Evolutionary conservation across 2,888 invertebrate genomes (phyloP).

Genomic region (Phymatocera aterrima): DNA sequence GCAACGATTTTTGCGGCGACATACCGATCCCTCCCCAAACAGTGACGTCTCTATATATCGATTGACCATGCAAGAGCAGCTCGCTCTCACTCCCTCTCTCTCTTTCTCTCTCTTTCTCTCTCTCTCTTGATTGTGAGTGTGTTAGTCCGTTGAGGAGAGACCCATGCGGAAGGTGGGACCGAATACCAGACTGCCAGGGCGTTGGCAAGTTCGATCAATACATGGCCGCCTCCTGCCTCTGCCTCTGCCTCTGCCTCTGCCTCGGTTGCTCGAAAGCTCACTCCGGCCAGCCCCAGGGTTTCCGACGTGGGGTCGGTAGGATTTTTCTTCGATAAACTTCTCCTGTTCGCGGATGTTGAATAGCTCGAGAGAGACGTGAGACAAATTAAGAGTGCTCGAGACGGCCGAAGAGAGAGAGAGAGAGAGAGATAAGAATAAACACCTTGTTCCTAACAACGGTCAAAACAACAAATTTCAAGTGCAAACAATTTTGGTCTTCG

Average conservation of each 20-base stretch:
- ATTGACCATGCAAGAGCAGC: slow-evolving; percentile 34
- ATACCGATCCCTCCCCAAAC: slow-evolving; percentile 22
- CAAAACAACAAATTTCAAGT: too few species aligned
- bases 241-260: neutral
- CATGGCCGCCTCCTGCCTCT: slow-evolving; percentile 35
- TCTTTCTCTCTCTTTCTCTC: too few species aligned
- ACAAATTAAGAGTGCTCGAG: neutral
- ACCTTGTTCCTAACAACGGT: too few species aligned
- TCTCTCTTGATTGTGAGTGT: slow-evolving; percentile 4
- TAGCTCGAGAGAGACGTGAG: neutral
- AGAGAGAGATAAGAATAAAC: too few species aligned
- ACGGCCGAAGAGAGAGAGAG: neutral
- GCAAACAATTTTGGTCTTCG: too few species aligned
- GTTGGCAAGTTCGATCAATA: slow-evolving; percentile 45
- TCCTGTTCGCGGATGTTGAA: neutral
- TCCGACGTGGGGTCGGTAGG: neutral
- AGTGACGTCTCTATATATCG: slow-evolving; percentile 37
- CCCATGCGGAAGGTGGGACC: slow-evolving; percentile 45
- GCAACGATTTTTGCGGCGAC: neutral
- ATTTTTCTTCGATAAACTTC: slow-evolving; percentile 19
- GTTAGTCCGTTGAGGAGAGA: slow-evolving; percentile 23
- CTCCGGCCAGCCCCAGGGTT: slow-evolving; percentile 23
- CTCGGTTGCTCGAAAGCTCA: slow-evolving; percentile 39
- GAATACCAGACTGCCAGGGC: slow-evolving; percentile 46
- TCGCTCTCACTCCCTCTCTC: too few species aligned